These are phyloP conservation scores for Acanthiza pusilla DNA, from an alignment of 2,797 vertebrate species.

Conservation along the genomic window DNA sequence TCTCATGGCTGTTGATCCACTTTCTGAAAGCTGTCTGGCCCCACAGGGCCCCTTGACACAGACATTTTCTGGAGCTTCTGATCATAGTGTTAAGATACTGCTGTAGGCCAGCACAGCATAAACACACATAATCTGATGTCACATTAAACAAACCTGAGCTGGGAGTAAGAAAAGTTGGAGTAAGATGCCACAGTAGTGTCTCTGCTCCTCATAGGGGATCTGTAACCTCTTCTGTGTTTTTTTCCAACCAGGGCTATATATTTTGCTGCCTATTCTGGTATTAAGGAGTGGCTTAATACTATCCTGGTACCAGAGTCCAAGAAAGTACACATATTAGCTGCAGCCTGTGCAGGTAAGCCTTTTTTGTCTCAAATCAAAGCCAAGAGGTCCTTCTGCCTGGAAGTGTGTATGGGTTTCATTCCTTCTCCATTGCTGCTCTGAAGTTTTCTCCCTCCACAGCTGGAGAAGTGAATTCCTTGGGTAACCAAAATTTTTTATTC, in stretches of 20 bases:
- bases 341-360: conserved; percentile 64
- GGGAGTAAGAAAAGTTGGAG: background rate
- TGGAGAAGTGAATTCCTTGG: background rate
- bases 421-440: background rate
- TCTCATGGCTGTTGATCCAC: background rate
- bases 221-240: background rate
- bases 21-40: background rate
- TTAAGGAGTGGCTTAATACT: conserved; percentile 62
- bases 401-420: background rate
- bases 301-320: conserved; percentile 59
- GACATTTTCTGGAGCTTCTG: background rate
- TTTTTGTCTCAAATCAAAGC: background rate
- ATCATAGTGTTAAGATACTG: background rate
- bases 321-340: conserved; percentile 64
- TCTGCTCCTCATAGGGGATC: background rate
- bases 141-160: background rate
- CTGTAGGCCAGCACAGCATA: background rate
- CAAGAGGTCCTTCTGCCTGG: background rate
- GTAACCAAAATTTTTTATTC: background rate
- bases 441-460: background rate
- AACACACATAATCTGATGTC: background rate
- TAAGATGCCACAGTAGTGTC: background rate
- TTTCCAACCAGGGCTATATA: conserved; percentile 64
- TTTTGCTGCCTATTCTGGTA: conserved; percentile 68
- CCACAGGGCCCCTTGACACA: background rate